Conservation (phyloP, 2,113 vertebrate species). For the Perca schrenkii region DNA sequence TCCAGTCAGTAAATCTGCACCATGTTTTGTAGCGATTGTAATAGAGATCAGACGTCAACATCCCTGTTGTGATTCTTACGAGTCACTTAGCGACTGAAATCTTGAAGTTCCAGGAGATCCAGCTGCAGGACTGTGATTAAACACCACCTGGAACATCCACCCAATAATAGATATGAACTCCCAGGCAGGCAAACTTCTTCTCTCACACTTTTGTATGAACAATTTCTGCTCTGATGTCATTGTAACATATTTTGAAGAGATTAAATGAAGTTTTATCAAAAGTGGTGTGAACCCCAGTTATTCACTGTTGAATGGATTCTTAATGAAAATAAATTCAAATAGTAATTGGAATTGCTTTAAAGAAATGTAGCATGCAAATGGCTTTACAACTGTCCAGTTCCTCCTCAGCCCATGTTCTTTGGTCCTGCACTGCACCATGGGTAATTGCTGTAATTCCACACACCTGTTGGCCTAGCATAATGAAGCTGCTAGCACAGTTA, state of each 20-base stretch:
- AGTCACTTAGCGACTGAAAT: too few relatives aligned
- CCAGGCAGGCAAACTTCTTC: constrained; percentile 31
- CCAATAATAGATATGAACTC: not conserved
- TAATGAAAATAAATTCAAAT: constrained; percentile 51
- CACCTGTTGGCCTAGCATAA: constrained; percentile 44
- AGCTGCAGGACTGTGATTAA: not conserved
- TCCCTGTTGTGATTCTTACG: too few relatives aligned
- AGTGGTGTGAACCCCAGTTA: constrained; percentile 72
- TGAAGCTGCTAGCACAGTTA: not conserved
- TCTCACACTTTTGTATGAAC: constrained; percentile 60
- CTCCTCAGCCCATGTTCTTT: not conserved
- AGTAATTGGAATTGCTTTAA: not conserved
- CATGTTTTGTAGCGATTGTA: too few relatives aligned
- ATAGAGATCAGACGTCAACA: too few relatives aligned
- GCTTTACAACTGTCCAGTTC: not conserved
- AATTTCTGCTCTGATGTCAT: constrained; percentile 55
- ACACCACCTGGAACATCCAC: not conserved
- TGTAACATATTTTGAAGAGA: constrained; percentile 81
- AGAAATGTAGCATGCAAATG: not conserved
- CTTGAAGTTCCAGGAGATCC: too few relatives aligned
- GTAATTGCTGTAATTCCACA: constrained; percentile 49
- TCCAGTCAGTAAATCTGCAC: too few relatives aligned
- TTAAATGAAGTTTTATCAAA: constrained; percentile 71
- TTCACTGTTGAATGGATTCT: constrained; percentile 78
- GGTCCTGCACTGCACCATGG: not conserved